phyloP scores from a whole-genome alignment of 2,888 invertebrate genomes.

The Lasioglossum vierecki region DNA sequence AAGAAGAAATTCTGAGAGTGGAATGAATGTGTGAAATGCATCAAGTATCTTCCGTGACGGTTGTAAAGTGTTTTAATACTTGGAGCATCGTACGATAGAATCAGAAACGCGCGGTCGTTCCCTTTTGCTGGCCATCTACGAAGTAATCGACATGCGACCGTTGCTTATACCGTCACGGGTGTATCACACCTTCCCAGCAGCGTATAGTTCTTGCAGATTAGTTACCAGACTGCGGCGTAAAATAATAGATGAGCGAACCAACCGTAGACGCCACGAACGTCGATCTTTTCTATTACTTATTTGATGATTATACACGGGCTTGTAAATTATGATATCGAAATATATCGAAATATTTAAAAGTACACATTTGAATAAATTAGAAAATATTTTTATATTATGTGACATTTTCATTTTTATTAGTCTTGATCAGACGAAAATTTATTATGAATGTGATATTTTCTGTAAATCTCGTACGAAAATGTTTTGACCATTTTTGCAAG shows the following conservation, averaged over 20 bases:
- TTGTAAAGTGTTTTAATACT: neutral
- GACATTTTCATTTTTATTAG: too few species aligned
- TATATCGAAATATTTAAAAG: too few species aligned
- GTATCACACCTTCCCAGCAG: slow-evolving; percentile 43
- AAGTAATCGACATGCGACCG: slow-evolving; percentile 32
- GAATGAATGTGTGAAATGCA: neutral
- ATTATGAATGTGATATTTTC: too few species aligned
- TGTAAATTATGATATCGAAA: too few species aligned
- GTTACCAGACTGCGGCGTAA: neutral
- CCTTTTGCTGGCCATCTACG: slow-evolving; percentile 58
- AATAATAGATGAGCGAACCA: neutral
- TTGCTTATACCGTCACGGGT: slow-evolving; percentile 55
- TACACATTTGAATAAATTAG: too few species aligned
- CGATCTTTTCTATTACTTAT: too few species aligned
- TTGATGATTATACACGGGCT: too few species aligned
- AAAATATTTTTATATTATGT: too few species aligned
- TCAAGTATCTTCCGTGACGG: neutral
- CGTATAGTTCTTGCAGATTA: neutral
- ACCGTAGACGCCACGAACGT: too few species aligned
- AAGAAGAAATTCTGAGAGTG: neutral
- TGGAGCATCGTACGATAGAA: slow-evolving; percentile 62
- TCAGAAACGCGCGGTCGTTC: slow-evolving; percentile 70
- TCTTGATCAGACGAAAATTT: too few species aligned
- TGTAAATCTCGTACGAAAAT: too few species aligned
- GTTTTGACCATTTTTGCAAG: too few species aligned